Base-by-base conservation (phyloP, 1,140 invertebrate genomes). In the Plutomurus gul region DNA sequence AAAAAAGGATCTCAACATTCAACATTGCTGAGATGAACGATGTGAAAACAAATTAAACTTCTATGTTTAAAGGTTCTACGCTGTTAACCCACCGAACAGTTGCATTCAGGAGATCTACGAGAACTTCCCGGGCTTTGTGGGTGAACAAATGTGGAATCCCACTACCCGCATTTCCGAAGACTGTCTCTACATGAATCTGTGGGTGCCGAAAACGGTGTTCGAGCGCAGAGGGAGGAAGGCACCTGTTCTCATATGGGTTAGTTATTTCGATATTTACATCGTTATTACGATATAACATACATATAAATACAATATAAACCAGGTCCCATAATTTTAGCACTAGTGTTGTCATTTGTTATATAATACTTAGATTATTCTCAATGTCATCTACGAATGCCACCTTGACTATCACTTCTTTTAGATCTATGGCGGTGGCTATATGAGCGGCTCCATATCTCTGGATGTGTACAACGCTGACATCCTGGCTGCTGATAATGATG, bases 121-220 rank as follows among this genome's bases (percentile, higher is more conserved):
- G 85, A 95, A 94, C 85, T 96, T 95, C 82, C 93, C 93, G 0
- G 94, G 93, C 1, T 95, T 96, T 86, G 91, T 92, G 76, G 94
- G 94, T n/a, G 94, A 95, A 84, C 93, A 95, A 85, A 97, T 96
- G 93, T 97, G 95, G 96, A 97, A 96, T 87, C 94, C 95, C 0
- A 96, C 96, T 83, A 96, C 95, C 0, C 93, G 94, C 85, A 91
- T 96, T 77, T 95, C 93, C 11, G 96, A 98, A 88, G 96, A 98
- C 86, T 98, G 96, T 85, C 88, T 98, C 0, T 97, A 97, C 86
- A 88, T 98, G 82, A 97, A 96, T 85, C 90, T 98, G 51, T 97
- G 94, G 94, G 94, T 95, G 22, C 95, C 95, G 1, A 92, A 93
- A 82, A 90, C 91, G 84, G 87, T 7, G 86, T 43, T 60, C 86